Conservation (phyloP, 1,140 invertebrate species). For the Acromyrmex charruanus region DNA sequence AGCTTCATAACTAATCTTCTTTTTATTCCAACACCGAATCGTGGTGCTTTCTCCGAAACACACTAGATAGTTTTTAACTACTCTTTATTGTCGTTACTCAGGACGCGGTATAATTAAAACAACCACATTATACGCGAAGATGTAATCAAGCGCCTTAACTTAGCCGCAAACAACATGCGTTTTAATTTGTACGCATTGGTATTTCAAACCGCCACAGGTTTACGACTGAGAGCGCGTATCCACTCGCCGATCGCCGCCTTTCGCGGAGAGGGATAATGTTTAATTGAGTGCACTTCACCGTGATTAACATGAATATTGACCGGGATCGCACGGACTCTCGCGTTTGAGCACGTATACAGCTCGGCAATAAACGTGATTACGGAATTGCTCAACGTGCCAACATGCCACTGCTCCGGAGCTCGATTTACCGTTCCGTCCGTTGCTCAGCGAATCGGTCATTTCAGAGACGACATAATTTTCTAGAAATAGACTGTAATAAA, state of each 20-base stretch:
- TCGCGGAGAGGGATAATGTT: conserved; percentile 62
- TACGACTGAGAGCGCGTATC: conserved; percentile 51
- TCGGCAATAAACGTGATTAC: conserved; percentile 77
- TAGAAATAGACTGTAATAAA: not conserved
- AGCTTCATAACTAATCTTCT: not conserved
- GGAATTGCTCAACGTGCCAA: conserved; percentile 65
- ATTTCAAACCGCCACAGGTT: conserved; percentile 54
- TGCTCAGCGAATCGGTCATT: not conserved
- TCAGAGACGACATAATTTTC: not conserved
- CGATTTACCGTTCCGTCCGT: conserved; percentile 49
- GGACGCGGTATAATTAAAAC: conserved; percentile 1
- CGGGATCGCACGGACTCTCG: conserved; percentile 65
- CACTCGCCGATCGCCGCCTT: conserved; percentile 53
- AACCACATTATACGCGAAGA: conserved; percentile 46
- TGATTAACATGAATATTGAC: conserved; percentile 75
- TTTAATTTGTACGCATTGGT: conserved; percentile 58
- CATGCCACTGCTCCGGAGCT: conserved; percentile 13
- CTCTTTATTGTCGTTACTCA: not conserved
- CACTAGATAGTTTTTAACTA: not conserved
- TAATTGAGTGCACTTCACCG: conserved; percentile 69
- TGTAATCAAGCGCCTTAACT: conserved; percentile 9
- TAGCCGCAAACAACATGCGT: conserved; percentile 18
- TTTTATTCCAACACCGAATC: not conserved
- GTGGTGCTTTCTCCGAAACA: conserved; percentile 13
- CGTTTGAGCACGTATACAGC: conserved; percentile 62